Evolutionary conservation across 2,797 vertebrate species (phyloP), one percentile per base, ranked within the genome.

Genomic region (Lagorchestes hirsutus): DNA sequence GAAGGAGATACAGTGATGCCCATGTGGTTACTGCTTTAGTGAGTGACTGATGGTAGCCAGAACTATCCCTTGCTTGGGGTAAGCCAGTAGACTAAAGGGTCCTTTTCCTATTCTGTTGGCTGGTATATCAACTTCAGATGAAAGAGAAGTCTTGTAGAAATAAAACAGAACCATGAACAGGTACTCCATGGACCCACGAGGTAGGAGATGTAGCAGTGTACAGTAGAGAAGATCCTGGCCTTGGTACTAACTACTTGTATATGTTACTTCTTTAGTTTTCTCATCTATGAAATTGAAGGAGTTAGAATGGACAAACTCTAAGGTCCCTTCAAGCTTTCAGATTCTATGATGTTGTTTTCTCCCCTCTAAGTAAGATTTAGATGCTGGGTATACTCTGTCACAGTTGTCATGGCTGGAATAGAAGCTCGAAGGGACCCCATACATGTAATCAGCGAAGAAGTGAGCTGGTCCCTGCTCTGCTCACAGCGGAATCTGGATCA

Each of bases 391-490:
- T 46, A 82, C 67, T 82, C 18, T 82, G 13, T 40, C n/a, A 82
- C 67, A 82, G 67, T 82, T 82, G 67, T 40, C 67, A 46, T 82
- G 67, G 67, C 67, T 82, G 67, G 67, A 82, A 46, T 82, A 82
- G 67, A 82, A 82, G 67, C 40, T 40, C n/a, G 40, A 46, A 82
- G 40, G 40, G 67, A 82, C 67, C 67, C n/a, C 67, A 24, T 24
- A 82, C 67, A 82, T 82, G 67, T 46, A 82, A 24, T 46, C 67
- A 40, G 67, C 67, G 67, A 82, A 82, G 67, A 18, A 82, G 67
- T 82, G 67, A 82, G 67, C 67, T 82, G 67, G n/a, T 82, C 67
- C 67, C 67, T 82, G 40, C 67, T 82, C 67, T 82, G 67, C 67
- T 82, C 67, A 82, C n/a, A 46, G n/a, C 9, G 67, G 67, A 82